Evolutionary conservation across 2,888 invertebrate genomes (phyloP).

Genomic region (Dolomedes plantarius): DNA sequence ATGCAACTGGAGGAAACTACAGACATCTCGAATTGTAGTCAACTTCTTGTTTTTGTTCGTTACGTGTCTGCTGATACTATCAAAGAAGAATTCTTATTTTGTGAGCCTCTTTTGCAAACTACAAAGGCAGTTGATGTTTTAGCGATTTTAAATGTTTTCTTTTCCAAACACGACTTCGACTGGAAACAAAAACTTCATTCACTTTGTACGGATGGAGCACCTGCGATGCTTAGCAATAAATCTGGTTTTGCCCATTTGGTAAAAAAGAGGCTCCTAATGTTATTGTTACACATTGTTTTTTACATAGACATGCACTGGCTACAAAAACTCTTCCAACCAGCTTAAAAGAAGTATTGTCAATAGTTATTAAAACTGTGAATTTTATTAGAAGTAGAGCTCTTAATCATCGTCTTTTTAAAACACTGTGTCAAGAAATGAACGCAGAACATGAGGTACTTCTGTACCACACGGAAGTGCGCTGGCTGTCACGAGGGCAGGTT

Average conservation of each 20-base stretch:
- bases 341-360: constrained; percentile 59
- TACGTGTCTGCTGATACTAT: constrained; percentile 37
- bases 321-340: constrained; percentile 54
- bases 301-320: constrained; percentile 51
- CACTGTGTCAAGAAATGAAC: constrained; percentile 47
- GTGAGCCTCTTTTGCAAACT: constrained; percentile 23
- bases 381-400: constrained; percentile 55
- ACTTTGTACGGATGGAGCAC: constrained; percentile 90
- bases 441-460: constrained; percentile 49
- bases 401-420: constrained; percentile 56
- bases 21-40: constrained; percentile 73
- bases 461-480: constrained; percentile 49
- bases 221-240: constrained; percentile 30
- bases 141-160: constrained; percentile 31
- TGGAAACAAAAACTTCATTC: constrained; percentile 77
- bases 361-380: constrained; percentile 48
- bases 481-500: constrained; percentile 46
- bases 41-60: constrained; percentile 52
- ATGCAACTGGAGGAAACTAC: constrained; percentile 77
- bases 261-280: constrained; percentile 23
- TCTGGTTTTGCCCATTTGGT: not conserved
- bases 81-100: constrained; percentile 42
- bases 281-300: constrained; percentile 24
- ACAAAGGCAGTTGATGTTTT: constrained; percentile 26
- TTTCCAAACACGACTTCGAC: constrained; percentile 12